Base-by-base conservation (phyloP, 2,113 vertebrate genomes). In the Neopipo cinnamomea region DNA sequence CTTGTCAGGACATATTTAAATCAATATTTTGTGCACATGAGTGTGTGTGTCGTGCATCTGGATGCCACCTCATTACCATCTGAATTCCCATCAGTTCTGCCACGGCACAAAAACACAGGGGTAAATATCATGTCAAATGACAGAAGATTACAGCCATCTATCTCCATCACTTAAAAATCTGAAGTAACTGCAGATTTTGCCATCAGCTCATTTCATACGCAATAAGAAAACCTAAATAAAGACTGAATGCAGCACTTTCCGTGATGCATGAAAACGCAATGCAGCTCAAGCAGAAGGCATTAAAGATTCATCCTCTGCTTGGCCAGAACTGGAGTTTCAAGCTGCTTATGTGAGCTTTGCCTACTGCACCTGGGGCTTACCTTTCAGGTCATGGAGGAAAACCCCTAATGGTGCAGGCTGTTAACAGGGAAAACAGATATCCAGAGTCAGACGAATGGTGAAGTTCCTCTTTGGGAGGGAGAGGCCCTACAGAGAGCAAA, bases 141-240 rank as follows among this genome's bases (percentile, higher is more conserved):
- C 87, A 94, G 89, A 95, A 95, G 76, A 95, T 87, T 89, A 92
- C 91, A 95, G 85, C 70, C 92, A 93, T 96, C 90, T 81, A 95
- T 97, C 92, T 94, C 79, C 58, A 96, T 95, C 77, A 96, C 76
- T 97, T 87, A 84, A 89, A 97, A 96, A 96, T 94, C 84, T 90
- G 82, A 96, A 95, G 89, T 59, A 94, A 95, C 79, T 91, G 93
- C 95, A 91, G 97, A 96, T 96, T 96, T 93, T 97, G 96, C 90
- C 87, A 97, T 97, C 93, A 95, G 89, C 76, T 95, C 91, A 84
- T 96, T 98, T 97, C 89, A 96, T 85, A 97, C 91, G 96, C 91
- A 92, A 91, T 96, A 93, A 94, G 96, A 96, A 97, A 85, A 92
- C 70, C 89, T 93, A 95, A 97, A 97, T 95, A 95, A 97, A 97